Percentiles rank a stretch among this genome's conserved stretches.
phyloP scores from a whole-genome alignment of 2,797 vertebrate species.

The Lepilemur septentrionalis region DNA sequence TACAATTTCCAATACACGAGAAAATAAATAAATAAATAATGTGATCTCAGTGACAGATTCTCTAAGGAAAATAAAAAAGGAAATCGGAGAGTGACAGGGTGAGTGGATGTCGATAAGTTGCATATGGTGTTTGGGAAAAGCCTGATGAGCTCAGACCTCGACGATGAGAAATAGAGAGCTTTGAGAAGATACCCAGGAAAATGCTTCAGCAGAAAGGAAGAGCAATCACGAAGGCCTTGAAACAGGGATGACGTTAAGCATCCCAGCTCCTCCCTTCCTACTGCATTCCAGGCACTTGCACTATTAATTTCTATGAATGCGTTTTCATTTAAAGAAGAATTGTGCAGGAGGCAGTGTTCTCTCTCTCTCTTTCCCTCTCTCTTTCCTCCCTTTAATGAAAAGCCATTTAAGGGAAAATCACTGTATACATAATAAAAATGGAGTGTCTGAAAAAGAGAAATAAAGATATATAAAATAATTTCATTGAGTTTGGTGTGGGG shows the following conservation, averaged over 20 bases:
- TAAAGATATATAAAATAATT: neutral
- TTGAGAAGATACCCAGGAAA: neutral
- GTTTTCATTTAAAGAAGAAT: neutral
- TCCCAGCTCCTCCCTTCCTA: too few relatives aligned
- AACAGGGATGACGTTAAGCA: neutral
- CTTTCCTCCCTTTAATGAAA: neutral
- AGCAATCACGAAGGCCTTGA: neutral
- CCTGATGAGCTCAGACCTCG: neutral
- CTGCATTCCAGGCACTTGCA: neutral
- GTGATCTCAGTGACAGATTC: neutral
- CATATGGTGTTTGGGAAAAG: too few relatives aligned
- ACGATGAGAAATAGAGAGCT: neutral
- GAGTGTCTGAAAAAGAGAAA: neutral
- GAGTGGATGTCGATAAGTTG: too few relatives aligned
- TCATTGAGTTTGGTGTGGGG: neutral
- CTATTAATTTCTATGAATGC: neutral
- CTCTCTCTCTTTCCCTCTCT: neutral
- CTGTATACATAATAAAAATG: constrained; percentile 10
- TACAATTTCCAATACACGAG: neutral
- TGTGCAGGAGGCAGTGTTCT: neutral
- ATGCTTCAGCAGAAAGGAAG: neutral
- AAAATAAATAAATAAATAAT: neutral
- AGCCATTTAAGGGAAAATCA: neutral
- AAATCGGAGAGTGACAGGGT: neutral
- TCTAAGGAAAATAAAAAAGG: neutral